Percentiles rank a stretch among this genome's conserved stretches.
These are phyloP conservation scores for Australoheros facetus DNA, from an alignment of 2,797 vertebrate genomes.

Conservation along the genomic window DNA sequence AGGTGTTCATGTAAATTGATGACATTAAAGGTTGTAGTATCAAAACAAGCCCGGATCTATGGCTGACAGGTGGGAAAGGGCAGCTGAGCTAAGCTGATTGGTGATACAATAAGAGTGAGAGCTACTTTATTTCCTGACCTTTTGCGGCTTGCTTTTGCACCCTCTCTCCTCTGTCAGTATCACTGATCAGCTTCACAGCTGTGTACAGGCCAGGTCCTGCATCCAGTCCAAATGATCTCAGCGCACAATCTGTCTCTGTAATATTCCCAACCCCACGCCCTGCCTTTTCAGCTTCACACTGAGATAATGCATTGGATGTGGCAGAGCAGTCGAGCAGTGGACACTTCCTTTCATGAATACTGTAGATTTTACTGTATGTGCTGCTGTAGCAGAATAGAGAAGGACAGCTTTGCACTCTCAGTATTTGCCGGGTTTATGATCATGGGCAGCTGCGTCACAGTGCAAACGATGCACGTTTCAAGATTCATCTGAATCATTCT, in stretches of 20 bases:
- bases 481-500: conserved; percentile 13
- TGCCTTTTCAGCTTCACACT: conserved; percentile 69
- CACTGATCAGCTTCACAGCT: conserved; percentile 76
- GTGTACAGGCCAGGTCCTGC: conserved; percentile 56
- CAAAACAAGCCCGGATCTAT: conserved; percentile 64
- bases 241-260: conserved; percentile 72
- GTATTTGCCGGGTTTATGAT: conserved; percentile 30
- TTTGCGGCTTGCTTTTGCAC: conserved; percentile 62
- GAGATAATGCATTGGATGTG: conserved; percentile 71
- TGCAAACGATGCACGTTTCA: conserved; percentile 12
- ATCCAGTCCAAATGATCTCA: conserved; percentile 70
- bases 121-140: conserved; percentile 83
- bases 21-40: conserved; percentile 58
- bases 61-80: conserved; percentile 77
- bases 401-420: conserved; percentile 19
- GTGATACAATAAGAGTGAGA: conserved; percentile 76
- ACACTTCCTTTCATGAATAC: conserved; percentile 64
- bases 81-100: conserved; percentile 77
- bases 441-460: conserved; percentile 6
- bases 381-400: conserved; percentile 20
- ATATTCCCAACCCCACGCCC: conserved; percentile 57
- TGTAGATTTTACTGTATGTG: conserved; percentile 45
- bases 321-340: conserved; percentile 51
- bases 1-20: conserved; percentile 35
- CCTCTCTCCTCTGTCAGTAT: conserved; percentile 71